Base-by-base conservation (phyloP, 2,888 invertebrate species). In the Aplocera efformata region DNA sequence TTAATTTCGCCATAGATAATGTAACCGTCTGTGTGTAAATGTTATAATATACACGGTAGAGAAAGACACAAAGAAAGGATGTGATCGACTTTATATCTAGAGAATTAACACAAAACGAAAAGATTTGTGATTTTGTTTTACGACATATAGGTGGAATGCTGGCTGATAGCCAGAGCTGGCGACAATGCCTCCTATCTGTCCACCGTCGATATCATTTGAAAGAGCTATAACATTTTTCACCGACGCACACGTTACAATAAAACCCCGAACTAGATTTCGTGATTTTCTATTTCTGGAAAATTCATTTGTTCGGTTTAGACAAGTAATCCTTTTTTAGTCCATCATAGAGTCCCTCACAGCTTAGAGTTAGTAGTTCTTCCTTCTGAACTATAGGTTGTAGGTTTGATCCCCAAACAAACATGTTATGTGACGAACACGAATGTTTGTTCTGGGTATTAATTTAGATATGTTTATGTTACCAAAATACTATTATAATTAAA, bases 141-240 rank as follows among this genome's bases (percentile, higher is more conserved):
- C 53, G 53, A 53, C 56, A 53, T 62, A 59, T 57, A 62, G 59
- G 51, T 41, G 42, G 48, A 53, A 50, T 51, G 48, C 58, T 80
- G 79, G 79, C 76, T 60, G 28, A 7, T 38, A 51, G 79, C 80
- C 79, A 80, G 65, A 32, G 45, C 24, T 45, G 51, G 68, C 60
- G 70, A 73, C 72, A 72, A 75, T 69, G 64, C 58, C 40, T 58
- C 58, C 60, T 65, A 63, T 68, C 60, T 72, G 70, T 71, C 60
- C 56, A 57, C 60, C 57, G 65, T 70, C 72, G 64, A 71, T 76
- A 64, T 64, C 70, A 66, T 73, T 72, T 64, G 43, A 58, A 57
- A 61, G 44, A 54, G 53, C 51, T 47, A 62, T 58, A 60, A 63
- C 58, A 56, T 42, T 42, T 50, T 53, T 54, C 56, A 57, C 45